Conservation (phyloP, 2,113 vertebrate species). For the Coracopsis vasa region DNA sequence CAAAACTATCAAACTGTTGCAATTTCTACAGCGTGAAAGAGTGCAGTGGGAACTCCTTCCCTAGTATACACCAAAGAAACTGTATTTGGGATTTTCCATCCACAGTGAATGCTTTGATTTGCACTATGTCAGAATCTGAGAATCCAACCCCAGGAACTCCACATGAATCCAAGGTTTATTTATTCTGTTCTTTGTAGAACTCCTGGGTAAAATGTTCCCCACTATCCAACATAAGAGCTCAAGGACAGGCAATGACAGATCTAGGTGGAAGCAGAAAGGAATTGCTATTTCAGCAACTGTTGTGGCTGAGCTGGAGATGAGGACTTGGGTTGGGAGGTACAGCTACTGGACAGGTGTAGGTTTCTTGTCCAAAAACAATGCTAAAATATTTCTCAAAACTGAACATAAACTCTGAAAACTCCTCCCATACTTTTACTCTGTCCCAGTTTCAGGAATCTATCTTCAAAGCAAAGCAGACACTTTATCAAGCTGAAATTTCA, state of each 20-base stretch:
- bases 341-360: background rate
- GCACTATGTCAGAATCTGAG: background rate
- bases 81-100: background rate
- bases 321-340: background rate
- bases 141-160: background rate
- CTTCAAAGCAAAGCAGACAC: background rate
- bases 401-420: background rate
- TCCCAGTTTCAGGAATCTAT: background rate
- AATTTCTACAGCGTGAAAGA: background rate
- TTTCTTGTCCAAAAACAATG: background rate
- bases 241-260: background rate
- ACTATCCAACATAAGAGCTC: background rate
- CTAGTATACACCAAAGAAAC: background rate
- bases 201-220: background rate
- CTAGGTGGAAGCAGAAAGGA: background rate
- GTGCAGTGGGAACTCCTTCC: background rate
- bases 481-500: background rate
- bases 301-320: background rate
- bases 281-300: background rate
- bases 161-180: rapidly evolving
- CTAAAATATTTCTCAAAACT: background rate
- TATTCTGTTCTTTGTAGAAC: background rate
- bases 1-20: background rate
- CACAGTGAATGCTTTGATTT: background rate
- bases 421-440: background rate